phyloP scores from a whole-genome alignment of 64 coral and sea anemone species.

The Stylophora pistillata region DNA sequence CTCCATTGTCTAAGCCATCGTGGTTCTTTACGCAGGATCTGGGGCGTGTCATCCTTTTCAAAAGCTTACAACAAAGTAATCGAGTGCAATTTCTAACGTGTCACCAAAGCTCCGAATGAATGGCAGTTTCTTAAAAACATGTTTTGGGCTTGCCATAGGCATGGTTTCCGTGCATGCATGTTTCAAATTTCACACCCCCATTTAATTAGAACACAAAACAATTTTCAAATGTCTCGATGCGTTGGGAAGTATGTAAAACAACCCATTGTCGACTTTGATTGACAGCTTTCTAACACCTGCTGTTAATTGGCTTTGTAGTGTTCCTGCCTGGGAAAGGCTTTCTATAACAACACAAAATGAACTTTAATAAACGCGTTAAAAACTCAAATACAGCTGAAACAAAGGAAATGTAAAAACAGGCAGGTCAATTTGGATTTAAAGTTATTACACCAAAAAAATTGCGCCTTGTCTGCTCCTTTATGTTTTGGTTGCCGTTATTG shows the following conservation, averaged over 20 bases:
- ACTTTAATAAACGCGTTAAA: conserved; percentile 92
- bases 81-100: conserved; percentile 94
- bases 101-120: conserved; percentile 64
- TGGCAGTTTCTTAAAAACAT: conserved; percentile 53
- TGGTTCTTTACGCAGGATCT: conserved; percentile 85
- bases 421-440: background rate
- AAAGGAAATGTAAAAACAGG: conserved; percentile 25
- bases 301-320: conserved; percentile 99
- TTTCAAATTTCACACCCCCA: conserved; percentile 73
- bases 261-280: conserved; percentile 91
- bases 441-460: conserved; percentile 10
- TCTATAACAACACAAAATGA: conserved; percentile 85
- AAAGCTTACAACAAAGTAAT: conserved; percentile 98
- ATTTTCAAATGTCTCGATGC: conserved; percentile 84
- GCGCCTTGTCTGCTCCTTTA: background rate
- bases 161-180: conserved; percentile 62
- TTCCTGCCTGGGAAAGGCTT: conserved; percentile 73
- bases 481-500: conserved; percentile 63
- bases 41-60: conserved; percentile 99
- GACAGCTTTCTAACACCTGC: conserved; percentile 93
- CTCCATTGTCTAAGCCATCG: conserved; percentile 98
- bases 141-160: conserved; percentile 18
- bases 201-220: conserved; percentile 95
- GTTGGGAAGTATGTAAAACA: conserved; percentile 83
- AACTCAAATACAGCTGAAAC: conserved; percentile 88